Evolutionary conservation across 2,888 invertebrate genomes (phyloP).

Genomic region (Mesochorus sp.): DNA sequence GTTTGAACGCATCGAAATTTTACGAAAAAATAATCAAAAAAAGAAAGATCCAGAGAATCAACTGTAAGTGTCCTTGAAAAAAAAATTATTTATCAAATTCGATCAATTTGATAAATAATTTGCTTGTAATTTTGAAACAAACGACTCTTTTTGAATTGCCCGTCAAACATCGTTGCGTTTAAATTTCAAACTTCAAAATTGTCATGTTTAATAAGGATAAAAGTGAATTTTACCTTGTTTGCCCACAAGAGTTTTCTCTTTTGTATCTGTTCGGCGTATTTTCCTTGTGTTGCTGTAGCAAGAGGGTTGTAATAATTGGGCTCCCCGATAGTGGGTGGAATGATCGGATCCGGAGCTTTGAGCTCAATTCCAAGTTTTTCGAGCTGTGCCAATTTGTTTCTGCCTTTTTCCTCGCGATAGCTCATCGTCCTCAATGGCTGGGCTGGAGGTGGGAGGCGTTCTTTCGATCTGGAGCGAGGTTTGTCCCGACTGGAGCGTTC

Average conservation of each 20-base stretch:
- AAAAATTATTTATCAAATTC: background rate
- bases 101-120: no score
- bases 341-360: conserved; percentile 73
- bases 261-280: conserved; percentile 92
- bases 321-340: conserved; percentile 67
- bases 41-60: no score
- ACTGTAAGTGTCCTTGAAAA: no score
- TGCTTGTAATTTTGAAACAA: no score
- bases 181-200: no score
- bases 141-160: background rate
- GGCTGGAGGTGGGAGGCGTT: conserved; percentile 69
- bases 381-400: conserved; percentile 82
- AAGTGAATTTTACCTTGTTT: conserved; percentile 86
- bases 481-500: conserved; percentile 72
- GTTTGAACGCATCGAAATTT: no score
- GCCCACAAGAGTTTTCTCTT: conserved; percentile 96
- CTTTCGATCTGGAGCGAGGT: conserved; percentile 78
- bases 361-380: conserved; percentile 83
- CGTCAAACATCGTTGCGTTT: background rate
- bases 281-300: conserved; percentile 88
- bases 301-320: conserved; percentile 90
- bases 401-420: conserved; percentile 81
- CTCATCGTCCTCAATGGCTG: conserved; percentile 72
- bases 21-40: background rate
- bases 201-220: no score